Base-by-base conservation (phyloP, 2,113 vertebrate genomes). In the Xiphophorus maculatus region DNA sequence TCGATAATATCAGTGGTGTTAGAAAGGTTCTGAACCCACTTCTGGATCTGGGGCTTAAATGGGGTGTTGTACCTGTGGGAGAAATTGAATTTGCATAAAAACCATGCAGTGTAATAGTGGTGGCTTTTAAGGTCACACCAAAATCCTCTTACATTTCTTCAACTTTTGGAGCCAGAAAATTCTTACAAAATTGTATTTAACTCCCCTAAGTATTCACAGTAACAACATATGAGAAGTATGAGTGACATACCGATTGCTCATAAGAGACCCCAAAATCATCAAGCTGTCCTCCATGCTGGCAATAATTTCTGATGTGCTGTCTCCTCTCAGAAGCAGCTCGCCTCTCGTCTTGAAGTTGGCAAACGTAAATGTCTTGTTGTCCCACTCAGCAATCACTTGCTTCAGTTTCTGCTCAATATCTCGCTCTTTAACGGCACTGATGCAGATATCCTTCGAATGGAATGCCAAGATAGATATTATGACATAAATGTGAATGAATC, bases 341-440 rank as follows among this genome's bases (percentile, higher is more conserved):
- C 97, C 97, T 0, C 97, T 96, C 13, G 92, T 94, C 93, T 98
- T 99, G 83, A 99, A 99, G 86, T 91, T 95, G 58, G 96, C 77
- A 1, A 99, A 99, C 0, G 93, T 90, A 79, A 99, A 95, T 0
- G 84, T 94, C 89, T 96, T 97, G 91, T 91, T 96, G 93, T 97
- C 95, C 98, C 98, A 99, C 66, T 99, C 97, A 1, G 91, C 92
- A 12, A 97, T 95, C 80, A 99, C 96, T 87, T 98, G 97, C 86
- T 96, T 98, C 86, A 99, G 92, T 86, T 97, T 98, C 71, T 97
- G 97, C 68, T 99, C 97, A 73, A 99, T 98, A 80, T 99, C 97
- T 64, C 95, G 92, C 80, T 99, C 98, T 84, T 99, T 99, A 75
- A 97, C 94, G 0, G 98, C 97, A 71, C 97, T 96, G 82, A 97